Percentiles rank a stretch among this genome's conserved stretches.
These are phyloP conservation scores for Spondyliosoma cantharus DNA, from an alignment of 2,797 vertebrate genomes.

Conservation along the genomic window DNA sequence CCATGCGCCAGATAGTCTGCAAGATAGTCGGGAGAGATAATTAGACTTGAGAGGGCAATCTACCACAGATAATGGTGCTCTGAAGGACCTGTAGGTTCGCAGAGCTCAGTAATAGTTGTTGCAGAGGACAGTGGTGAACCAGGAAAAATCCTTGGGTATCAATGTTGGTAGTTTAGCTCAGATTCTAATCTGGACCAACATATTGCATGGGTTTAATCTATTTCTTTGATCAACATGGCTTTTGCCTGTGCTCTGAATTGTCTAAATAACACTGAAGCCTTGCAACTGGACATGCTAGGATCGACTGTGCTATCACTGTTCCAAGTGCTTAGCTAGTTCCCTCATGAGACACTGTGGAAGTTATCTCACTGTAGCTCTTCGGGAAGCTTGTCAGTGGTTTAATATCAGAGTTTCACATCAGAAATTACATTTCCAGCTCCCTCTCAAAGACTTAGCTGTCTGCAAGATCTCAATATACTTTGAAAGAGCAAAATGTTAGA, in stretches of 20 bases:
- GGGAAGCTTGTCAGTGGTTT: constrained; percentile 40
- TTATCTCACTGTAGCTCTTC: constrained; percentile 44
- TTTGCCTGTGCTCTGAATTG: constrained; percentile 22
- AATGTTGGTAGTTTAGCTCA: constrained; percentile 1
- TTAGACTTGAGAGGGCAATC: constrained; percentile 70
- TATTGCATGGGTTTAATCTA: constrained; percentile 11
- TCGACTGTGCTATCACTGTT: constrained; percentile 48
- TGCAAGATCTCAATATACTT: constrained; percentile 12
- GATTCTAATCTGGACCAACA: constrained; percentile 13
- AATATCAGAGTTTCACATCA: constrained; percentile 40
- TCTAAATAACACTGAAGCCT: background rate
- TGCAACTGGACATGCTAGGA: constrained; percentile 34
- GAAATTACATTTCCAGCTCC: constrained; percentile 10
- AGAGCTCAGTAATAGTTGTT: constrained; percentile 40
- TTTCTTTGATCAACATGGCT: constrained; percentile 28
- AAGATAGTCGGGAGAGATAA: constrained; percentile 61
- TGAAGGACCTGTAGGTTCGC: constrained; percentile 49
- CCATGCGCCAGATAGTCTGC: constrained; percentile 44
- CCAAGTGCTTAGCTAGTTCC: constrained; percentile 41
- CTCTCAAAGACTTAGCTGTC: constrained; percentile 18
- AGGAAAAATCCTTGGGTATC: constrained; percentile 31
- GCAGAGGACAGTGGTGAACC: constrained; percentile 1
- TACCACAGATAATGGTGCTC: constrained; percentile 57
- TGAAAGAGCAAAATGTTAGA: background rate
- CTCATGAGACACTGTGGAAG: constrained; percentile 38